Evolutionary conservation across 92 coral and sea anemone species (phyloP), one percentile per base, ranked within the genome.

Genomic region (Bergia puertoricense): DNA sequence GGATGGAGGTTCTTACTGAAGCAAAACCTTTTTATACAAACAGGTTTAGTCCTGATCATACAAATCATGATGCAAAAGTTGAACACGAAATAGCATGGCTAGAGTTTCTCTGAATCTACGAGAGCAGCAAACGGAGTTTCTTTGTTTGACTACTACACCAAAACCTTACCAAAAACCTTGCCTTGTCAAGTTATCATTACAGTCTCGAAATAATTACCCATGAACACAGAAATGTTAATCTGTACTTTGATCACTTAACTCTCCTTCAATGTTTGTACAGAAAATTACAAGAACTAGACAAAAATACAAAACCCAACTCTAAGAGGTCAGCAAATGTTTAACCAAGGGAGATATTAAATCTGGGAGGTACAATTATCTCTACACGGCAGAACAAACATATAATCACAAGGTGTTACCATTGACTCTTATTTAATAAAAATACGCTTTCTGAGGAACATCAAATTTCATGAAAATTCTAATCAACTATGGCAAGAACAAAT

Each of bases 401-500:
- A 44, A 84, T 72, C 37, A 71, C 87, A 84, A 84, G 87, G 87
- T 84, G 80, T 76, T 74, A 68, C 78, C 75, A 54, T 59, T 44
- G 44, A 71, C 23, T 36, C 13, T 42, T 37, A 30, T 2, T 41
- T 13, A 80, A 80, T 36, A 8, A 50, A 30, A 50, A 30, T 30
- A 74, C 13, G 87, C 87, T 84, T 84, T 84, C 78, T 84, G 87
- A 84, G 87, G 87, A 84, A 84, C 87, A 84, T 84, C 87, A 84
- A 84, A 84, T 66, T 69, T 36, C 20, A 23, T 22, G 38, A 42
- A 10, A 76, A 42, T 76, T 79, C 40, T n/a, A 41, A 16, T 41
- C 22, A 39, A 40, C 44, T 76, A 0, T 6, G 23, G 23, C 80
- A 41, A 39, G 16, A 20, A 37, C 20, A 40, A 77, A 30, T 30